Conservation (phyloP, 2,797 vertebrate species). For the Acanthiza pusilla region DNA sequence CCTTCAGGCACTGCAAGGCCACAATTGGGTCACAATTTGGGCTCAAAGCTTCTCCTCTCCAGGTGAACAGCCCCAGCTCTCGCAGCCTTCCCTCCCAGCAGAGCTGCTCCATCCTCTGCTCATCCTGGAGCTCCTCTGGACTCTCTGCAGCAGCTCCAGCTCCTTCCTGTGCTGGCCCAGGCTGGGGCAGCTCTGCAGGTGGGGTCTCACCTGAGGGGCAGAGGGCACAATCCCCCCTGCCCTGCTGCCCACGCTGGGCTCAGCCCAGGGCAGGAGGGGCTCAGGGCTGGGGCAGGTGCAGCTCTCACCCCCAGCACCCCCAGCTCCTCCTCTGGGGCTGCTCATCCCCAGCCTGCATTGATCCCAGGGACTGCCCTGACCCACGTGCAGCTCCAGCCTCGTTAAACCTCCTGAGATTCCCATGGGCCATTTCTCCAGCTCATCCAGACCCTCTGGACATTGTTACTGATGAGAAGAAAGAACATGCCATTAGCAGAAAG, state of each 20-base stretch:
- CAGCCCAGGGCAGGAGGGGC: neutral
- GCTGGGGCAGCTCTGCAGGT: neutral
- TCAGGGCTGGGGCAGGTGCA: neutral
- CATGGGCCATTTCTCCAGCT: rapidly evolving
- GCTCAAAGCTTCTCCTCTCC: neutral
- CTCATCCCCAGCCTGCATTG: neutral
- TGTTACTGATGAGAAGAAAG: neutral
- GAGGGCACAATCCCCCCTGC: neutral
- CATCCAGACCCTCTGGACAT: neutral
- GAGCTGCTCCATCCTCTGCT: neutral
- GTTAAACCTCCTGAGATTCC: neutral
- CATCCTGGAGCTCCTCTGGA: neutral
- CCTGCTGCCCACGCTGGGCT: neutral
- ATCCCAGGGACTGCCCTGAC: too few species aligned
- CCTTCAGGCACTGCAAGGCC: neutral
- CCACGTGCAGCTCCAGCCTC: neutral
- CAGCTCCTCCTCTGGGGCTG: neutral
- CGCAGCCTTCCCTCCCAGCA: neutral
- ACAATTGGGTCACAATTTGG: neutral
- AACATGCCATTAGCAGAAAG: neutral
- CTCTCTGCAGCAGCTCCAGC: neutral
- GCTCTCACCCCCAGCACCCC: neutral
- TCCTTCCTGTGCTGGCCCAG: neutral
- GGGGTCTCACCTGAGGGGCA: neutral
- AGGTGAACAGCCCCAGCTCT: neutral